Evolutionary conservation across 2,888 invertebrate species (phyloP).

Genomic region (Drosophila prolongata): DNA sequence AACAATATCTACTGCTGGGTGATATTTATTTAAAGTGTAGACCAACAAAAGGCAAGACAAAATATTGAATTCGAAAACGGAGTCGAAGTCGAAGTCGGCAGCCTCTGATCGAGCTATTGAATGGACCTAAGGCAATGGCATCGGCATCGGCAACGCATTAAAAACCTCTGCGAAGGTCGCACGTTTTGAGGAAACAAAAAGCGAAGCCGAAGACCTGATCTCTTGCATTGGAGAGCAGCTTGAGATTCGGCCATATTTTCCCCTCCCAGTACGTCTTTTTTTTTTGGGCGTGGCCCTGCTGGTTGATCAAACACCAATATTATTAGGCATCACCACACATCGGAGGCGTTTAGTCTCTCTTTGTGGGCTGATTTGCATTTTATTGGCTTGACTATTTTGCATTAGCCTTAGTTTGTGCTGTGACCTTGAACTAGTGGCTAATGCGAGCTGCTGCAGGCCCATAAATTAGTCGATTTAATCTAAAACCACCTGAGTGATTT

Average conservation of each 20-base stretch:
- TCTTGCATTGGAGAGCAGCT: slow-evolving; percentile 55
- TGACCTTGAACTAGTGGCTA: slow-evolving; percentile 70
- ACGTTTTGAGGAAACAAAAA: slow-evolving; percentile 66
- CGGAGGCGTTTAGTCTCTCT: slow-evolving; percentile 29
- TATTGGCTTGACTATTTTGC: slow-evolving; percentile 46
- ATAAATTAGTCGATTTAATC: slow-evolving; percentile 30
- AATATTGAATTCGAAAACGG: slow-evolving; percentile 46
- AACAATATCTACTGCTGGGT: neutral
- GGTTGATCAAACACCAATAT: slow-evolving; percentile 16
- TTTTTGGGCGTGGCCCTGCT: slow-evolving; percentile 29
- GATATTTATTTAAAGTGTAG: neutral
- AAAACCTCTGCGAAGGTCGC: slow-evolving; percentile 65
- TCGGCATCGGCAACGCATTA: slow-evolving; percentile 56
- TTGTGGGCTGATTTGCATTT: slow-evolving; percentile 52
- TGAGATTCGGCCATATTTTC: slow-evolving; percentile 9
- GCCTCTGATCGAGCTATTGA: slow-evolving; percentile 60
- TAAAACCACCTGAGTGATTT: slow-evolving; percentile 21
- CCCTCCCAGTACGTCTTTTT: slow-evolving; percentile 6
- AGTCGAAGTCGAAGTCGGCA: slow-evolving; percentile 36
- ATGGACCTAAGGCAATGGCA: slow-evolving; percentile 49
- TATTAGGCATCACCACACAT: slow-evolving; percentile 1
- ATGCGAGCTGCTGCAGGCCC: slow-evolving; percentile 32
- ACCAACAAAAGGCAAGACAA: slow-evolving; percentile 54
- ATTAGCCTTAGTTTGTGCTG: slow-evolving; percentile 38
- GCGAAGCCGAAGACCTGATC: slow-evolving; percentile 39